Base-by-base conservation (phyloP, 2,888 invertebrate genomes). In the Leptopilina syphax region DNA sequence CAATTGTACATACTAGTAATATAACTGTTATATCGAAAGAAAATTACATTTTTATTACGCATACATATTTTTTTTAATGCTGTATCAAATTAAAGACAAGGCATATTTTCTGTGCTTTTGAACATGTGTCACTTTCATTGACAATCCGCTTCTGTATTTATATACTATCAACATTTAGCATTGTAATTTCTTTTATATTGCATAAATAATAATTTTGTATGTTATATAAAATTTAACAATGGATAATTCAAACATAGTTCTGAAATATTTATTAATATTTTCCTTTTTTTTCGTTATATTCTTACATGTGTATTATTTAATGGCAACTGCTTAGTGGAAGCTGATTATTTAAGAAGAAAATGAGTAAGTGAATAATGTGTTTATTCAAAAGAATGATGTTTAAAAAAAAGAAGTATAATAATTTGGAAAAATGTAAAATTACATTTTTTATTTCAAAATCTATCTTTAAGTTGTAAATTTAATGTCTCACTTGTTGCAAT, bases 161-260 rank as follows among this genome's bases (percentile, higher is more conserved):
- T 70, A 70, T 70, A 50, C 50, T 70, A 57, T 70, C 54, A 50
- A 57, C 54, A 70, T 57, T 24, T 54, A 27, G 70, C 54, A 57
- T 57, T n/a, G 54, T 54, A 70, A 57, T 70, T 70, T 70, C 12
- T 57, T 44, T 79, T 83, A 84, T 84, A 85, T 83, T 81, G 81
- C 83, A 83, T 85, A 85, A 80, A 83, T 84, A 84, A 81, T 86
- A 85, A 84, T 85, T 85, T 81, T 80, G 80, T 82, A 84, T 81
- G 80, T 84, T 84, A 86, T 86, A 87, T 87, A 90, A 89, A 90
- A 87, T 88, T 83, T 86, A 87, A 86, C 81, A 86, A 85, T 83
- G 82, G 82, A 85, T 87, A 81, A 79, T 83, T 83, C 78, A 80
- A 89, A 86, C 86, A 84, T 78, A 88, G 85, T 85, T 67, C 81